Conservation (phyloP, 2,888 invertebrate species). For the Criorhina ranunculi region DNA sequence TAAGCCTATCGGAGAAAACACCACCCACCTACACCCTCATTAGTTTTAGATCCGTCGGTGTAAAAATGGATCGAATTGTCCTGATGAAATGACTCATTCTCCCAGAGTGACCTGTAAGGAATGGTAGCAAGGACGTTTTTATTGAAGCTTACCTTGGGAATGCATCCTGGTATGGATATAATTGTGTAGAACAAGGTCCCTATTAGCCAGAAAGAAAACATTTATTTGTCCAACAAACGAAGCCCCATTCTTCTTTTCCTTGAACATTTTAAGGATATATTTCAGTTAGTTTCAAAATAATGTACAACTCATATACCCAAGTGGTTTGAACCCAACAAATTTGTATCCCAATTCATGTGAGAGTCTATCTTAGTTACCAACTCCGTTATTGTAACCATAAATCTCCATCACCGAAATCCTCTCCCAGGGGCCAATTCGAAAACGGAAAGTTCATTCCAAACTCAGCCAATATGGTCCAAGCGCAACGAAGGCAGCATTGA, state of each 20-base stretch:
- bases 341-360: constrained; percentile 4
- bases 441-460: constrained; percentile 13
- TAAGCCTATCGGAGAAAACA: too few species aligned
- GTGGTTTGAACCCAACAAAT: constrained; percentile 5
- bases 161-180: too few species aligned
- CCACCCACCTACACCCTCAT: too few species aligned
- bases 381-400: constrained; percentile 26
- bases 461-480: background rate
- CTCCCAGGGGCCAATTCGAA: constrained; percentile 18
- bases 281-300: background rate
- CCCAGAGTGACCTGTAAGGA: too few species aligned
- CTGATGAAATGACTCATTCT: too few species aligned
- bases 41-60: too few species aligned
- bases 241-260: too few species aligned
- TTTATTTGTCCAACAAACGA: background rate
- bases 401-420: constrained; percentile 31
- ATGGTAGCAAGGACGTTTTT: too few species aligned
- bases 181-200: too few species aligned
- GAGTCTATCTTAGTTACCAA: constrained; percentile 10
- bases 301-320: constrained; percentile 5
- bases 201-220: too few species aligned
- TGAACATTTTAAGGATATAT: background rate
- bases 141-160: too few species aligned
- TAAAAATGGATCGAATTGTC: too few species aligned
- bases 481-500: constrained; percentile 21